Evolutionary conservation across 2,113 vertebrate species (phyloP), one percentile per base, ranked within the genome.

Genomic region (Otis tarda): DNA sequence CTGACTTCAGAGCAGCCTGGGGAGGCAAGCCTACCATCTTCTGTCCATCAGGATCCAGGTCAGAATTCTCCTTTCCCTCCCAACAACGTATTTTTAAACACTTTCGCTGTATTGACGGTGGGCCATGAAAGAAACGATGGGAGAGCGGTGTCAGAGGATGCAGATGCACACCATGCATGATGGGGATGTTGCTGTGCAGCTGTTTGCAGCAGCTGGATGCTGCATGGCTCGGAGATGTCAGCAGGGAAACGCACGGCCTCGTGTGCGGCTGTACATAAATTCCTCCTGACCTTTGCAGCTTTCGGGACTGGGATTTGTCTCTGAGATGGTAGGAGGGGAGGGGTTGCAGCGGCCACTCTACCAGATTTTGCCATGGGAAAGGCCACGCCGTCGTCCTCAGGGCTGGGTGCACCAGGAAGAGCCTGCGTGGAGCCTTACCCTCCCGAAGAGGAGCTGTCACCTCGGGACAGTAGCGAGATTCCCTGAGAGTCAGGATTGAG

Each of bases 81-180:
- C 0, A 0, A 56, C 5, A 7, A 20, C 10, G 35, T 55, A n/a
- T 80, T 74, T 74, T 41, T 68, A 81, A 75, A 91, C n/a, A 7
- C 5, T 68, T 60, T n/a, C 35, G n/a, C n/a, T 25, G 8, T 23
- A 22, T 9, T 9, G 24, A 39, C 21, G 9, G 15, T 16, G n/a
- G 39, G 20, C 60, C 17, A 2, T 0, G 37, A 47, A 64, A 55
- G 35, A 43, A 14, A 3, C 0, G 18, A 23, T 2, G 25, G 30
- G n/a, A 61, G 35, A 39, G 53, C 22, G 0, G 60, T 3, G 23
- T 5, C 1, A 1, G 59, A 7, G 33, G 50, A 37, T 2, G 15
- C 61, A 12, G 59, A 53, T 52, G 28, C 12, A 5, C 5, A 1
- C 8, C 3, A 3, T 3, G 4, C 3, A 19, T 3, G 12, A 31